Conservation (phyloP, 2,113 vertebrate genomes). For the Entelurus aequoreus region DNA sequence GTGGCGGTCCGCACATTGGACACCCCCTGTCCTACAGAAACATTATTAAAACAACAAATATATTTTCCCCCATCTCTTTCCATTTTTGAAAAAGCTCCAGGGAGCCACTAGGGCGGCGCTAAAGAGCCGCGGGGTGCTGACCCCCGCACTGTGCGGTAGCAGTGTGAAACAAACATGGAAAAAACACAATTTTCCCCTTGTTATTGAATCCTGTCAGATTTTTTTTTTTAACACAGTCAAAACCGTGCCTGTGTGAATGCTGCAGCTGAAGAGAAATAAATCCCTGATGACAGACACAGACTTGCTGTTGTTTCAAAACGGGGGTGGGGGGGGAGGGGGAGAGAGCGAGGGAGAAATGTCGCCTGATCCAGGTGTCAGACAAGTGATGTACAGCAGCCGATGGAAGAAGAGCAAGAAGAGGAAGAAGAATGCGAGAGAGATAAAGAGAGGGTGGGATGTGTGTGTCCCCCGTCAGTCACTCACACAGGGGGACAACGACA, state of each 20-base stretch:
- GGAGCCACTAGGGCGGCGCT: too few species aligned
- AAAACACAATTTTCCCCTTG: neutral
- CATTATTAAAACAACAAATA: too few species aligned
- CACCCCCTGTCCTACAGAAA: too few species aligned
- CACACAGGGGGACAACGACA: conserved; percentile 70
- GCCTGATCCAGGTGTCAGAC: conserved; percentile 59
- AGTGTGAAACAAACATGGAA: neutral
- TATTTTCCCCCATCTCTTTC: too few species aligned
- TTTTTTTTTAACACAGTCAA: neutral
- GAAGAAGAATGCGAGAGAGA: conserved; percentile 23
- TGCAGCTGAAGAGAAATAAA: conserved; percentile 12
- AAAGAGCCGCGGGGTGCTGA: too few species aligned
- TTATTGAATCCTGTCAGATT: neutral
- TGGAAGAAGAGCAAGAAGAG: conserved; percentile 24
- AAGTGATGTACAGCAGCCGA: conserved; percentile 31
- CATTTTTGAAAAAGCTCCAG: too few species aligned
- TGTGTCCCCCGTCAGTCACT: conserved; percentile 66
- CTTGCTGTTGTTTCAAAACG: conserved; percentile 37
- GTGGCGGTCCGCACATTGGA: too few species aligned
- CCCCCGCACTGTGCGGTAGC: too few species aligned
- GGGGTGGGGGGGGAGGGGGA: conserved; percentile 23
- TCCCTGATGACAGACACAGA: conserved; percentile 31
- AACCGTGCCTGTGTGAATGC: conserved; percentile 1
- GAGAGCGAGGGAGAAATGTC: neutral
- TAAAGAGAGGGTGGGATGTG: conserved; percentile 29